Evolutionary conservation across 2,113 vertebrate genomes (phyloP), one percentile per base, ranked within the genome.

Genomic region (Myodes glareolus): DNA sequence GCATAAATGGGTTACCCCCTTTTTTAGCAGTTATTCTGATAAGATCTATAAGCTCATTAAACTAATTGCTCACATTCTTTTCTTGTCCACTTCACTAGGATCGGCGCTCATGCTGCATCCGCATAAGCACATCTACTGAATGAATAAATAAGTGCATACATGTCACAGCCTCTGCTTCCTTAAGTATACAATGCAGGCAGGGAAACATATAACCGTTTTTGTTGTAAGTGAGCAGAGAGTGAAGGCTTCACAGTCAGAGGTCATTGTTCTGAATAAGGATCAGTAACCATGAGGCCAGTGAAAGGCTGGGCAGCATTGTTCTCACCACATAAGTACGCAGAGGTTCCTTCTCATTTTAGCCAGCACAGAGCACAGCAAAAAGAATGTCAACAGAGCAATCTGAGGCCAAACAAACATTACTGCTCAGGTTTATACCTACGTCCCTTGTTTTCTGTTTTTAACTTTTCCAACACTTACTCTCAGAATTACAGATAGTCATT

Each of bases 391-490:
- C 25, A 25, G 17, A 50, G 42, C 82, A 68, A 78, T 61, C n/a
- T 88, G 58, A 96, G 78, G 92, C 45, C 90, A 96, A 89, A 96
- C 90, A 94, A 89, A 96, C 45, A 92, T 25, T 10, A 73, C 7
- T 76, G 63, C 90, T 91, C 63, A 77, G 67, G 19, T 91, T 96
- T 87, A 81, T 17, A 84, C 77, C 12, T 31, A 87, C 29, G 39
- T 50, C 82, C 70, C 92, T 84, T 90, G 47, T 82, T 90, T 68
- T 90, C 55, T 92, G 91, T 81, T 72, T 93, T 61, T 6, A 39
- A 67, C 50, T 94, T 84, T 88, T 8, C 29, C n/a, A 72, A 45
- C 25, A 91, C 70, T 88, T 80, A 55, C n/a, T 91, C 82, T 55
- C 87, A 93, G 84, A 95, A 97, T 93, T 68, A 47, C 45, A 94